Percentiles rank a stretch among this genome's conserved stretches.
phyloP scores from a whole-genome alignment of 2,113 vertebrate genomes.

The Synodontis membranacea region DNA sequence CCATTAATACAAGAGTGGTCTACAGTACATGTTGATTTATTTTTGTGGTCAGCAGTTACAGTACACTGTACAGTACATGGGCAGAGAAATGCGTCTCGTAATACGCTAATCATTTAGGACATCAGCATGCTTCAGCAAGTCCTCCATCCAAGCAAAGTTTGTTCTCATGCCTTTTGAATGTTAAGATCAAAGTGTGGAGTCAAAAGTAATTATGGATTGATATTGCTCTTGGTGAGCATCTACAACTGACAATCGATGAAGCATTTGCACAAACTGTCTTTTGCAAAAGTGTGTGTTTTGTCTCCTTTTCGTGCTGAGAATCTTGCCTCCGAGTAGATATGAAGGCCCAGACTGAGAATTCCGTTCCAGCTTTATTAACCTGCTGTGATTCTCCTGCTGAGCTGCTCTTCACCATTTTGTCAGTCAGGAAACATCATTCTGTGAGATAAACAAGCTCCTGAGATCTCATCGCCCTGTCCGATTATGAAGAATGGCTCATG shows the following conservation, averaged over 20 bases:
- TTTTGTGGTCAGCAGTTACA: background rate
- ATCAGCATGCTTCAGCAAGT: background rate
- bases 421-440: background rate
- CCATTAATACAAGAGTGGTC: background rate
- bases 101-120: background rate
- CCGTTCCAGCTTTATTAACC: constrained; percentile 26
- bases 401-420: background rate
- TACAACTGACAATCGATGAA: background rate
- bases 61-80: no score
- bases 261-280: background rate
- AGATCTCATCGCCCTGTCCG: background rate
- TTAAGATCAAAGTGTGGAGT: background rate
- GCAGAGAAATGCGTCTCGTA: background rate
- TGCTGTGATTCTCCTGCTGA: constrained; percentile 9
- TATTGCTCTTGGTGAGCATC: background rate
- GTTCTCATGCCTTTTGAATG: background rate
- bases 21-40: background rate
- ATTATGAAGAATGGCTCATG: background rate
- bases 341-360: background rate
- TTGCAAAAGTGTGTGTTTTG: constrained; percentile 24
- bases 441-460: background rate
- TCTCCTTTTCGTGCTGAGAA: background rate
- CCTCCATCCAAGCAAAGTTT: constrained; percentile 9
- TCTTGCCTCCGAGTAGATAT: background rate
- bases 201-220: background rate